A percentile compares a stretch with the other conserved stretches of the same genome.
Conservation (phyloP, 2,888 invertebrate genomes). For the Hymenopus coronatus region DNA sequence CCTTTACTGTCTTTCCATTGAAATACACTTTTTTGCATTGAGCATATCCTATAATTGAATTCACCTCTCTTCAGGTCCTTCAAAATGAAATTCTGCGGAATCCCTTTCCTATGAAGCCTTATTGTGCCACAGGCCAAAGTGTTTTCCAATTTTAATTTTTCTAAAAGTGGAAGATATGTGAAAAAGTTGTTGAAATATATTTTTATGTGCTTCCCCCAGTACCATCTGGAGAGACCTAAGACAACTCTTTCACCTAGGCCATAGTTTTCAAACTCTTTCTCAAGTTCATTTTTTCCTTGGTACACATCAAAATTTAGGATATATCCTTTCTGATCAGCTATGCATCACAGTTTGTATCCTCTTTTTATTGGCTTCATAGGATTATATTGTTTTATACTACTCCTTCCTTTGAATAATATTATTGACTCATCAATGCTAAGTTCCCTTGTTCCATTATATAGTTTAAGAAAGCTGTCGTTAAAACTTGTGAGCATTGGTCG, state of each 20-base stretch:
- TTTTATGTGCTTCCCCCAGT: constrained; percentile 31
- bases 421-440: constrained; percentile 25
- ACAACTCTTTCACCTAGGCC: constrained; percentile 24
- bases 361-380: constrained; percentile 38
- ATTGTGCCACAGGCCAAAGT: constrained; percentile 36
- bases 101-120: constrained; percentile 25
- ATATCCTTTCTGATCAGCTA: constrained; percentile 34
- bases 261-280: too few relatives aligned
- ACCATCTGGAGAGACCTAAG: constrained; percentile 32
- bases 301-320: constrained; percentile 35
- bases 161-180: constrained; percentile 32
- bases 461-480: constrained; percentile 23
- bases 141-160: constrained; percentile 32
- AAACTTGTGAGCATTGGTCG: constrained; percentile 24
- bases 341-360: constrained; percentile 33
- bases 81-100: constrained; percentile 11
- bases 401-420: constrained; percentile 23
- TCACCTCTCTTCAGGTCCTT: constrained; percentile 19
- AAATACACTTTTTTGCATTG: constrained; percentile 22
- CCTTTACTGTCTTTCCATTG: constrained; percentile 35
- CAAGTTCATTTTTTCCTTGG: constrained; percentile 13
- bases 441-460: constrained; percentile 27
- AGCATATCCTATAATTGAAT: constrained; percentile 11
- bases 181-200: constrained; percentile 25
- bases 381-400: constrained; percentile 34